These are phyloP conservation scores for Steatornis caripensis DNA, from an alignment of 2,113 vertebrate genomes.

Conservation along the genomic window DNA sequence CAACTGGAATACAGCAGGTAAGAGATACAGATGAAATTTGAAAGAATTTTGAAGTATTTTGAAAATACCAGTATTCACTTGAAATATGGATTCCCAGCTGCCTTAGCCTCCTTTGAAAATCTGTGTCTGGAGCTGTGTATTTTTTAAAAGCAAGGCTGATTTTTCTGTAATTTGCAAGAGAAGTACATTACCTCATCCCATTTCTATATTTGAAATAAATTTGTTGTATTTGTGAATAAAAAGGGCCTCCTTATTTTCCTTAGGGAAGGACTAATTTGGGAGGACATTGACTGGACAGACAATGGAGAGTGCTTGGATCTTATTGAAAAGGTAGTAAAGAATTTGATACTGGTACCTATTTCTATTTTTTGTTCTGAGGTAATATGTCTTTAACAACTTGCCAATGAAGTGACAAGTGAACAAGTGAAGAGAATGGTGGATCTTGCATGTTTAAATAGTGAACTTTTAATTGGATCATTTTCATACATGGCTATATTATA, in stretches of 20 bases:
- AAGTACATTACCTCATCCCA: background rate
- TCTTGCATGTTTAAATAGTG: background rate
- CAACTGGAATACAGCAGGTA: slow-evolving; percentile 97
- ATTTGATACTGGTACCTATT: background rate
- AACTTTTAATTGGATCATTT: background rate
- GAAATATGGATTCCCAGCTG: background rate
- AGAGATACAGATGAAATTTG: background rate
- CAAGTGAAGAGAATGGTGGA: background rate
- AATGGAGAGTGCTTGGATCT: slow-evolving; percentile 96
- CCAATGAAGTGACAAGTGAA: background rate
- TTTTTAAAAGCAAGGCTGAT: background rate
- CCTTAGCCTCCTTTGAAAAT: background rate
- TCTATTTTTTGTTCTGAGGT: background rate
- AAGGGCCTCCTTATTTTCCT: background rate
- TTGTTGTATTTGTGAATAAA: background rate
- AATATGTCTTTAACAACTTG: background rate
- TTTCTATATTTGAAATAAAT: background rate
- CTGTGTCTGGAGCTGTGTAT: background rate
- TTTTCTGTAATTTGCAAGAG: background rate
- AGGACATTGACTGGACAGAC: slow-evolving; percentile 95
- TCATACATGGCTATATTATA: background rate
- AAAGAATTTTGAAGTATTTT: background rate
- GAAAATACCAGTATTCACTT: background rate
- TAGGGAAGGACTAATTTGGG: slow-evolving; percentile 94
- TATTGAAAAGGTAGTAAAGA: slow-evolving; percentile 89